Evolutionary conservation across 2,113 vertebrate genomes (phyloP), one percentile per base, ranked within the genome.

Genomic region (Tupaia tana): DNA sequence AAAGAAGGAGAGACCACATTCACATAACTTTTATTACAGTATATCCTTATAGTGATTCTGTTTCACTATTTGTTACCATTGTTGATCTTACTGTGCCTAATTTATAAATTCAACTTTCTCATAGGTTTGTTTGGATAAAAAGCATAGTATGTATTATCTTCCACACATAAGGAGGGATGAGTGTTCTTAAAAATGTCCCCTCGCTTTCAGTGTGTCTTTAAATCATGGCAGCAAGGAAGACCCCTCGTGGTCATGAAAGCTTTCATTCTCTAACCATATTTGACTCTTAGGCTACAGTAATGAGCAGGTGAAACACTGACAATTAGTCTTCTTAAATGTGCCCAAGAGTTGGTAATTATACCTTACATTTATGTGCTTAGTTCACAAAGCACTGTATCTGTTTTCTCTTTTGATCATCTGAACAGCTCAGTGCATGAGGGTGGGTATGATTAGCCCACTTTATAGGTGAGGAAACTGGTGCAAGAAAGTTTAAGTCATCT

Each of bases 261-360:
- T 79, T 85, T 80, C 7, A 14, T 8, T 54, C n/a, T 56, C 8
- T 4, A 90, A 54, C 16, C 77, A 3, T 77, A 4, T 59, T 31
- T 81, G 89, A 89, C 82, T 74, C 29, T 18, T 31, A 56, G 74
- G 71, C 81, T 83, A 2, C 19, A 31, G 13, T 80, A 73, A 74
- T 15, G 34, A 74, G 9, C 58, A 54, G 29, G 52, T 88, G 70
- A 64, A 64, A 83, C 24, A 59, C 75, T 83, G 88, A 67, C 56
- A 56, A 59, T 91, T 94, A 77, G 87, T 94, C 88, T 43, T 92
- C 31, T 71, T 69, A 22, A 70, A 58, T 90, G 77, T 90, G 78
- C 14, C 71, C 81, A 87, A 63, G 67, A 59, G 86, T 58, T 85
- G 85, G 24, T 89, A 66, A 90, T 85, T 89, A 67, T 54, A 79